Evolutionary conservation across 2,113 vertebrate genomes (phyloP), one percentile per base, ranked within the genome.

Genomic region (Hippocampus mohnikei): DNA sequence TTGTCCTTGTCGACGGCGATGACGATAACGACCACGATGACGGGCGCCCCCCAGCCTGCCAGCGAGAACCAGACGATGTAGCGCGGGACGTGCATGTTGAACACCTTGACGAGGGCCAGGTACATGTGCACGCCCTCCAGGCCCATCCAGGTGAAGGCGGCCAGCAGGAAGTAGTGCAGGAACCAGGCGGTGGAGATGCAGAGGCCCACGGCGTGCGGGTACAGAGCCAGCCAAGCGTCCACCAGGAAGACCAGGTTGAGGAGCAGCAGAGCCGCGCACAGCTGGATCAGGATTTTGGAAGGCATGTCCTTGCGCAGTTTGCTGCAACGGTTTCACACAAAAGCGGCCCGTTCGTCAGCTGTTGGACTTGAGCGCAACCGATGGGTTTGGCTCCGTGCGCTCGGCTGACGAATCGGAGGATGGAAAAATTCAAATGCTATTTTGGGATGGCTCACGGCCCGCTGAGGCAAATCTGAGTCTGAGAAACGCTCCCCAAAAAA

Each of bases 41-140:
- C 94, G 8, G 97, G 97, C 66, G 95, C 50, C 3, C 97, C 96
- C 97, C 97, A 99, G 65, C 96, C 96, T 48, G 93, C 71, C 55
- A 95, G 21, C 41, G 95, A 95, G 72, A 96, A 95, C 89, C 96
- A 98, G 72, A 98, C 83, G 88, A 99, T 97, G 81, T 97, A 96
- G 90, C 85, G 93, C 53, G 92, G 90, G 50, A 98, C 82, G 11
- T 98, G 94, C 64, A 88, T 95, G 74, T 97, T 98, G 87, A 98
- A 98, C 76, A 99, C 97, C 89, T 98, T 97, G 61, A 99, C 95
- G 0, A 98, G 91, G n/a, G 95, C 94, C 78, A 97, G 73, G 84
- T 99, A 98, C 97, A 99, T 98, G 81, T 99, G 97, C 71, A 98
- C 92, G 9, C 95, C 95, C 92, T 99, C 97, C n/a, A 99, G 90